These are phyloP conservation scores for Gopherus evgoodei DNA, from an alignment of 2,113 vertebrate species.

Conservation along the genomic window DNA sequence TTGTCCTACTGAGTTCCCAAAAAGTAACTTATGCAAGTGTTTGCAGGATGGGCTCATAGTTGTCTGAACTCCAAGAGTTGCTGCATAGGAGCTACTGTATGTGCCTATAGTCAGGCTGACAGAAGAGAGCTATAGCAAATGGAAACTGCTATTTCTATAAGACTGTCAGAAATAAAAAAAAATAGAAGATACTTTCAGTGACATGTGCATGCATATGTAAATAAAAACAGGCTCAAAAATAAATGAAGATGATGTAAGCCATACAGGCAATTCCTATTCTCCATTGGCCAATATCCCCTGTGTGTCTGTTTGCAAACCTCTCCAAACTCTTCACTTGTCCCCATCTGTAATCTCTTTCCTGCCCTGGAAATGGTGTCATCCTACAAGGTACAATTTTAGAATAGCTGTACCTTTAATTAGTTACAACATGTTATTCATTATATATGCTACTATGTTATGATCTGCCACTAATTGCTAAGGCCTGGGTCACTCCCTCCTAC, in stretches of 20 bases:
- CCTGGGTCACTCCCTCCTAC: background rate
- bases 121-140: background rate
- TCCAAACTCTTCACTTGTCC: background rate
- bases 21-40: background rate
- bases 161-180: background rate
- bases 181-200: background rate
- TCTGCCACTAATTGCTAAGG: background rate
- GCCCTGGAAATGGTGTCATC: background rate
- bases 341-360: background rate
- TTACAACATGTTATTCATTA: background rate
- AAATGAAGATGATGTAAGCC: background rate
- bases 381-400: background rate
- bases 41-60: background rate
- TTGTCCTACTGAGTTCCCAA: background rate
- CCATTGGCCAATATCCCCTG: background rate
- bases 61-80: background rate
- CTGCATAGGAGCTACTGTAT: background rate
- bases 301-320: background rate
- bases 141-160: background rate
- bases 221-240: background rate
- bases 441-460: background rate
- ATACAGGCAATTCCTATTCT: background rate
- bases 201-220: rapidly evolving
- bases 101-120: background rate
- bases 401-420: background rate